Conservation (phyloP, 2,113 vertebrate species). For the Myotis brandtii region DNA sequence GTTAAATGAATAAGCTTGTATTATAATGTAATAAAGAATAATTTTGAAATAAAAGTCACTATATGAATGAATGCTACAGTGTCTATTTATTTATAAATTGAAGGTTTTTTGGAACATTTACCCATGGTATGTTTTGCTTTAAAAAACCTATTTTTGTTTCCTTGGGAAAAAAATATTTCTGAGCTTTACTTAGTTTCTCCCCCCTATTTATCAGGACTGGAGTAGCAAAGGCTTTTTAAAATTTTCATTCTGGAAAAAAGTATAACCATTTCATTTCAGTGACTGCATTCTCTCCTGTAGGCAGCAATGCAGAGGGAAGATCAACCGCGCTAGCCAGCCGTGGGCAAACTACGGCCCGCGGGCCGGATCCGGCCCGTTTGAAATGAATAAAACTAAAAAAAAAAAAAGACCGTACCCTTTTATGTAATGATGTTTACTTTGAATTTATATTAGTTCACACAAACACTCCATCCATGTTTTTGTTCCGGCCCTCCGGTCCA, state of each 20-base stretch:
- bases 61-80: neutral
- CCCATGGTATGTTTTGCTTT: neutral
- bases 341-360: too few relatives aligned
- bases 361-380: too few relatives aligned
- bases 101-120: neutral
- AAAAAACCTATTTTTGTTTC: neutral
- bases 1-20: neutral
- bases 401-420: too few relatives aligned
- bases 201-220: neutral
- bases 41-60: constrained; percentile 13
- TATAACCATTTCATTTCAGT: neutral
- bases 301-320: neutral
- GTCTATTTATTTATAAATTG: neutral
- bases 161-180: constrained; percentile 32
- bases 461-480: too few relatives aligned
- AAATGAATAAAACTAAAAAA: too few relatives aligned
- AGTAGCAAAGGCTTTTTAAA: neutral
- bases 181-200: neutral
- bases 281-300: neutral
- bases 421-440: too few relatives aligned
- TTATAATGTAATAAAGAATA: neutral
- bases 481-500: too few relatives aligned
- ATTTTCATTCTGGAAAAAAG: neutral
- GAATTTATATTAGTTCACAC: too few relatives aligned
- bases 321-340: too few relatives aligned